These are phyloP conservation scores for Proisotoma minuta DNA, from an alignment of 2,888 invertebrate species.

Conservation along the genomic window DNA sequence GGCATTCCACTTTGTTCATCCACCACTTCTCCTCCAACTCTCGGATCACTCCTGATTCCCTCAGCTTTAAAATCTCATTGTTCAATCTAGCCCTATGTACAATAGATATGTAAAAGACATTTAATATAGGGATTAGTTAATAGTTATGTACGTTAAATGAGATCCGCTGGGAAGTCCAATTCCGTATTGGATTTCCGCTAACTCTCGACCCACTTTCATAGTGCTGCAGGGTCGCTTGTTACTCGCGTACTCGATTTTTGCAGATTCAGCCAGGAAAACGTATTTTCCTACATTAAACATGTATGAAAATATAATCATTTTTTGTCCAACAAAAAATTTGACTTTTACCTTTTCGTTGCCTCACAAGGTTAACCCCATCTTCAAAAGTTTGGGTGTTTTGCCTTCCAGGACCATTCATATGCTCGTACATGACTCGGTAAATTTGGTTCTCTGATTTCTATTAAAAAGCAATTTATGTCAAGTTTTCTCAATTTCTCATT, in stretches of 20 bases:
- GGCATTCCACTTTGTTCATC: slow-evolving; percentile 13
- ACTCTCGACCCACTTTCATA: slow-evolving; percentile 81
- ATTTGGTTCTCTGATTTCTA: slow-evolving; percentile 78
- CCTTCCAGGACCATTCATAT: slow-evolving; percentile 78
- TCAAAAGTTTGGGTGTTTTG: slow-evolving; percentile 75
- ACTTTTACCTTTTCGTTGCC: slow-evolving; percentile 67
- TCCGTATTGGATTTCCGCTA: slow-evolving; percentile 86
- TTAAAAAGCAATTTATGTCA: background rate
- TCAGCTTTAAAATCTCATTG: slow-evolving; percentile 33
- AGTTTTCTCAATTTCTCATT: background rate
- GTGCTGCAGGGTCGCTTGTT: slow-evolving; percentile 89
- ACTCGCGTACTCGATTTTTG: slow-evolving; percentile 73
- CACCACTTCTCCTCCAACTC: slow-evolving; percentile 33
- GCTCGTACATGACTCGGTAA: slow-evolving; percentile 88
- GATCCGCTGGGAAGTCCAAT: slow-evolving; percentile 90
- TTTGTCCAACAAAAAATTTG: background rate
- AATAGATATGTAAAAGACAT: background rate
- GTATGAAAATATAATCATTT: background rate
- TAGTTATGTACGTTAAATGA: slow-evolving; percentile 68
- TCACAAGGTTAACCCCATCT: slow-evolving; percentile 72
- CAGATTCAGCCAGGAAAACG: slow-evolving; percentile 64
- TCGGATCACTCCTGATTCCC: slow-evolving; percentile 26
- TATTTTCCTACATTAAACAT: slow-evolving; percentile 64
- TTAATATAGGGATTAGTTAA: background rate
- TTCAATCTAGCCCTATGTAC: slow-evolving; percentile 14